phyloP scores from a whole-genome alignment of 92 coral and sea anemone genomes.

The Porites rus region DNA sequence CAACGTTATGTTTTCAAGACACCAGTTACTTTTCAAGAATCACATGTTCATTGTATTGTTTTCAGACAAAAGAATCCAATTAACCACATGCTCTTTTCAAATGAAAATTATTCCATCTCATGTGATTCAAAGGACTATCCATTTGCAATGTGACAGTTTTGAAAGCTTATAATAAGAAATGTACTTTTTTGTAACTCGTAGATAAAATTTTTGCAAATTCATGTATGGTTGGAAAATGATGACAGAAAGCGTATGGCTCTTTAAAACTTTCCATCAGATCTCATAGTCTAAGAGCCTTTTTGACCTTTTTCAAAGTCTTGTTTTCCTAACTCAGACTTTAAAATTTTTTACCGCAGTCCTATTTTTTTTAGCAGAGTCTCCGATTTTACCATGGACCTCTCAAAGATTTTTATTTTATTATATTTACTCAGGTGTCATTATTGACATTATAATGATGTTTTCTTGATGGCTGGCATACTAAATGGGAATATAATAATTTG shows the following conservation, averaged over 20 bases:
- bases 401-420: not conserved
- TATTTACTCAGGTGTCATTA: not conserved
- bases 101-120: conserved; percentile 9
- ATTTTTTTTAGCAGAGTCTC: too few relatives aligned
- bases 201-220: too few relatives aligned
- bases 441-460: not conserved
- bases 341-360: too few relatives aligned
- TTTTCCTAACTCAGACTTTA: too few relatives aligned
- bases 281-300: too few relatives aligned
- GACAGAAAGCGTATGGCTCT: too few relatives aligned
- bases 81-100: conserved; percentile 43
- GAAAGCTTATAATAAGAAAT: not conserved
- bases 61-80: conserved; percentile 20
- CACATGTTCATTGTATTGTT: conserved; percentile 42
- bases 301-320: too few relatives aligned
- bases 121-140: not conserved
- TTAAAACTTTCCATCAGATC: too few relatives aligned
- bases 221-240: too few relatives aligned
- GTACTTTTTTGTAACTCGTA: not conserved
- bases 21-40: conserved; percentile 12
- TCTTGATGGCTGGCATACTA: not conserved
- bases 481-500: not conserved
- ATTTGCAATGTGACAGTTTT: not conserved
- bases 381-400: not conserved
- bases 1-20: not conserved